Base-by-base conservation (phyloP, 1,140 invertebrate species). In the Drosophila ambigua region DNA sequence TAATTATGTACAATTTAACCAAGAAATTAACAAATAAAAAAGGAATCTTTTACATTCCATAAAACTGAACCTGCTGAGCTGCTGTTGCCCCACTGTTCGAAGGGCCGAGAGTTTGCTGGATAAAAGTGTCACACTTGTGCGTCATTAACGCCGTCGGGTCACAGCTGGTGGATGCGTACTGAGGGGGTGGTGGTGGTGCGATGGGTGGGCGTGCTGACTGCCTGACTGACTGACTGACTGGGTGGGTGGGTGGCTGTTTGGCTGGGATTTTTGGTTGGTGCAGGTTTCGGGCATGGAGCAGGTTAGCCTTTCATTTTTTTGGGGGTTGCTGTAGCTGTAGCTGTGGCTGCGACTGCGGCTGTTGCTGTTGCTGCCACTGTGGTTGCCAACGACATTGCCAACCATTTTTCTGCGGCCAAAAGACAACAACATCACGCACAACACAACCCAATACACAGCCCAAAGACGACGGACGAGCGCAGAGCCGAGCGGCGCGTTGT, bases 121-220 rank as follows among this genome's bases (percentile, higher is more conserved):
- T 51, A 69, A 79, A 87, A 88, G 83, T 88, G 83, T 88, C 83
- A 88, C 83, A 88, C 83, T 88, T 88, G 83, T 88, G 83, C 83
- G 83, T 88, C 83, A 88, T 88, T 88, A 88, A 88, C 83, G 76
- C 83, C 65, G 83, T 72, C 78, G 83, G 83, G 83, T 88, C 83
- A 83, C 83, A 88, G 84, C 83, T 88, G 83, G 83, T 88, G 83
- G 83, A 77, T 88, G 79, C 65, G 46, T 60, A 52, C 24, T 45
- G 64, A 46, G 78, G 16, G 35, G 35, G 4, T 13, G 35, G 9
- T 39, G 11, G 4, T 67, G 54, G 77, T 54, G 23, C 43, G 31
- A 35, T 7, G 31, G 54, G 39, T 28, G 48, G 35, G 44, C 28
- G 13, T 51, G 61, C 13, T 43, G 6, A 16, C 39, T 55, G 31